A percentile compares a stretch with the other conserved stretches of the same genome.
These are phyloP conservation scores for Lutraria lutraria DNA, from an alignment of 2,888 invertebrate species.

Conservation along the genomic window DNA sequence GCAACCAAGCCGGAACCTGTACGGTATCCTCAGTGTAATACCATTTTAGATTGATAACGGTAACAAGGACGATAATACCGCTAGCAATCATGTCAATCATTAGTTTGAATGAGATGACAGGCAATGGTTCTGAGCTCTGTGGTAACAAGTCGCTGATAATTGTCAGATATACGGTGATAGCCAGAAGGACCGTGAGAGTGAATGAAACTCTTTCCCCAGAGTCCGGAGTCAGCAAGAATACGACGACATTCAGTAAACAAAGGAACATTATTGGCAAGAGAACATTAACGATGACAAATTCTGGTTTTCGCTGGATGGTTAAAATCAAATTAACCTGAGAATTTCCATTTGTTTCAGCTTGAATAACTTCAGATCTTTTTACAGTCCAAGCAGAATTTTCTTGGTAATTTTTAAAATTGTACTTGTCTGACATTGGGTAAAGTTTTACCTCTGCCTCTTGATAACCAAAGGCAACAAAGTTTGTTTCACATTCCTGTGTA, in stretches of 20 bases:
- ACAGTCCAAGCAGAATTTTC: slow-evolving; percentile 37
- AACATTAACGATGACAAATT: slow-evolving; percentile 69
- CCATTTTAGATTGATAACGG: slow-evolving; percentile 66
- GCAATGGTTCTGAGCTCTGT: slow-evolving; percentile 66
- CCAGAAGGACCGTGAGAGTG: slow-evolving; percentile 69
- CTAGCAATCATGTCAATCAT: slow-evolving; percentile 69
- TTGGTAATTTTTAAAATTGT: slow-evolving; percentile 29
- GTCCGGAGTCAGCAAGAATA: slow-evolving; percentile 68
- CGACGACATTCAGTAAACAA: slow-evolving; percentile 66
- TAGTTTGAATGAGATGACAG: slow-evolving; percentile 67
- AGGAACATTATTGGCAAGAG: slow-evolving; percentile 69
- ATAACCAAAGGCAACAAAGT: slow-evolving; percentile 61
- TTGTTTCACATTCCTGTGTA: slow-evolving; percentile 58
- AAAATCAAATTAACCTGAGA: slow-evolving; percentile 31
- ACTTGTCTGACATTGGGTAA: background rate
- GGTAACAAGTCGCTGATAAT: slow-evolving; percentile 70
- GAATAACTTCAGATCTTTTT: background rate
- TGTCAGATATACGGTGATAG: slow-evolving; percentile 71
- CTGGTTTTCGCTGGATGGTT: slow-evolving; percentile 51
- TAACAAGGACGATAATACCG: slow-evolving; percentile 62
- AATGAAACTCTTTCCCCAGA: slow-evolving; percentile 71
- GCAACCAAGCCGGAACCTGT: slow-evolving; percentile 34
- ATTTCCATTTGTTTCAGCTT: background rate
- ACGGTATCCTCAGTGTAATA: slow-evolving; percentile 60
- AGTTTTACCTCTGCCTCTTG: slow-evolving; percentile 12